Conservation (phyloP, 1,140 invertebrate genomes). For the Meloidogyne chitwoodi region DNA sequence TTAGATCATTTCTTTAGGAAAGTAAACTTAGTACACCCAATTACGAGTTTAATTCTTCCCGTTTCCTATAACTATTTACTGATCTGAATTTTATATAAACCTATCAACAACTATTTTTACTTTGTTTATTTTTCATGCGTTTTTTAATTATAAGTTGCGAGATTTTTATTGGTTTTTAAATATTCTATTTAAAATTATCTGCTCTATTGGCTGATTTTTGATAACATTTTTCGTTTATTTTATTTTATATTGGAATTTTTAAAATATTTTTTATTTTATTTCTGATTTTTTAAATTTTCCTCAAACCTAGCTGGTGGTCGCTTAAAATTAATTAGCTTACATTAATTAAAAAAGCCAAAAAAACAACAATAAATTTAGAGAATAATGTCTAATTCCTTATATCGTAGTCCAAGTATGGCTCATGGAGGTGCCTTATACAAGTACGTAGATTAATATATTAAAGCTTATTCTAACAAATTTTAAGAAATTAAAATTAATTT, state of each 20-base stretch:
- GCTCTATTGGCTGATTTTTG: too few relatives aligned
- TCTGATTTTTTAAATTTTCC: background rate
- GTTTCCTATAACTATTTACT: background rate
- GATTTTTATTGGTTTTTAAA: background rate
- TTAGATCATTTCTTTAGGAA: background rate
- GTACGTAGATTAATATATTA: background rate
- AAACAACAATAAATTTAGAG: background rate
- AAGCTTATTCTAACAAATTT: background rate
- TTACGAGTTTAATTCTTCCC: background rate
- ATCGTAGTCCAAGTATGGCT: slow-evolving; percentile 14
- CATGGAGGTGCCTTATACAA: background rate
- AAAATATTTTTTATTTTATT: too few relatives aligned
- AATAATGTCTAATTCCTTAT: slow-evolving; percentile 1
- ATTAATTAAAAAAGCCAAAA: background rate
- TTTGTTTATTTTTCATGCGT: background rate
- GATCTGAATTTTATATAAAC: background rate
- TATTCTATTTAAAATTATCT: too few relatives aligned
- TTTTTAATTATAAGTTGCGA: background rate
- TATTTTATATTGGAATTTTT: background rate
- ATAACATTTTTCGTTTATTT: too few relatives aligned
- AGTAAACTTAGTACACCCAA: background rate
- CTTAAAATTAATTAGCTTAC: background rate
- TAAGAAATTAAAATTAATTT: slow-evolving; percentile 2
- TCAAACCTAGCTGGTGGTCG: background rate
- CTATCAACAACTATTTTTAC: background rate